Base-by-base conservation (phyloP, 2,888 invertebrate genomes). In the Macrosiphum euphorbiae region DNA sequence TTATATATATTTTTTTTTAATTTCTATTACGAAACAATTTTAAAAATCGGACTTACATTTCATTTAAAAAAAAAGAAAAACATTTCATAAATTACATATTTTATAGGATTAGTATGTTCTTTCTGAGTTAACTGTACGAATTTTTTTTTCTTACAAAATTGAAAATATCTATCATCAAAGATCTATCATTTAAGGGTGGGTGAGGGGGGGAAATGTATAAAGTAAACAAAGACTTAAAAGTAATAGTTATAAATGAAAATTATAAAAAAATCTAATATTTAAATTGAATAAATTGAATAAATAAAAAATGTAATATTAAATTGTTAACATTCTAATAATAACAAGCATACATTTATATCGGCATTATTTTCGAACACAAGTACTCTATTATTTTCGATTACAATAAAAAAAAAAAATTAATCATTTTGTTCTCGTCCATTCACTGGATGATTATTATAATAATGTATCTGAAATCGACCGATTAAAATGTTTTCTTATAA, bases 221-320 rank as follows among this genome's bases (percentile, higher is more conserved):
- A 61, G 93, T 94, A 94, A 90, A 94, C 90, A 94, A 90, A 86
- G 61, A 87, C 94, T 94, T 94, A 94, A 67, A 90, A 61, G 86
- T 94, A 94, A 94, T 94, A 94, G 94, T 94, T 90, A 94, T 90
- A 94, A 94, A 94, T 94, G 94, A 94, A 94, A 94, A 94, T 94
- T 90, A 90, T 94, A 94, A 94, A 94, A 92, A 94, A 94, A 94
- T 90, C 90, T 90, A 90, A 94, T 90, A 94, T 94, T 94, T 94
- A 94, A 94, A 61, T 94, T 94, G 90, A 94, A 90, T 94, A 94
- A 94, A 94, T 90, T 94, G 94, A 94, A 94, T 94, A 94, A 94
- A 94, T 94, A 94, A 86, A 94, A 94, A 94, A 94, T 94, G 61
- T 94, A 94, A 94, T 94, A 90, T 94, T 94, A 94, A 94, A 90